These are phyloP conservation scores for Drosophila erecta DNA, from an alignment of 1,140 invertebrate species.

Conservation along the genomic window DNA sequence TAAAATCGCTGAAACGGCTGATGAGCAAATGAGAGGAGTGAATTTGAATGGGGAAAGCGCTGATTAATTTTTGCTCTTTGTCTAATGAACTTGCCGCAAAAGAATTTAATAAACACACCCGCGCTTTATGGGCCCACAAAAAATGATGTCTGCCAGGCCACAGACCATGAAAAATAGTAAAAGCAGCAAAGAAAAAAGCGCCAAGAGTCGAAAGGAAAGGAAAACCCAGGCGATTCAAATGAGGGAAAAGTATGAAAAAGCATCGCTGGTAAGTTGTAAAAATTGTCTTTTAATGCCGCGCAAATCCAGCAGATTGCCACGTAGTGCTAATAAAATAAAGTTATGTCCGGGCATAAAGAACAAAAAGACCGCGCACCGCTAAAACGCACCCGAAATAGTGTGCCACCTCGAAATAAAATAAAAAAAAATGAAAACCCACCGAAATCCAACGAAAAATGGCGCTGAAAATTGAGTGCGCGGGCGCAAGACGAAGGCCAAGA, in stretches of 20 bases:
- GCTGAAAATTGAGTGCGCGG: constrained; percentile 63
- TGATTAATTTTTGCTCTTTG: constrained; percentile 79
- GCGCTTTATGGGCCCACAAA: constrained; percentile 67
- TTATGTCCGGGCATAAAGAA: constrained; percentile 77
- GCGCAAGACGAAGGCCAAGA: constrained; percentile 47
- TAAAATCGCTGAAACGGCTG: constrained; percentile 19
- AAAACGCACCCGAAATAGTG: constrained; percentile 66
- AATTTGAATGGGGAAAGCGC: constrained; percentile 3
- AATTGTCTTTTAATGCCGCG: constrained; percentile 83
- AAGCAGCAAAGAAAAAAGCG: constrained; percentile 16
- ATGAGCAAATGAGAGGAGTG: constrained; percentile 12
- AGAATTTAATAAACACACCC: constrained; percentile 77
- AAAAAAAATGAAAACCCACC: constrained; percentile 29
- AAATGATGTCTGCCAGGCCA: constrained; percentile 49
- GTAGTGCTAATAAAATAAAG: constrained; percentile 82
- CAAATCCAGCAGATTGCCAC: constrained; percentile 84
- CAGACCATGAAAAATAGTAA: constrained; percentile 55
- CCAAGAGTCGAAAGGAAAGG: background rate
- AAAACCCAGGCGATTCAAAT: constrained; percentile 26
- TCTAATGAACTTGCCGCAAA: constrained; percentile 75
- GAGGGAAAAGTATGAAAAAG: constrained; percentile 61
- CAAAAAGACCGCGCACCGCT: constrained; percentile 30
- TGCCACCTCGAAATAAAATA: constrained; percentile 1
- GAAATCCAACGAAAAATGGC: constrained; percentile 60
- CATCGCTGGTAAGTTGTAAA: constrained; percentile 79